Evolutionary conservation across 2,113 vertebrate species (phyloP).

Genomic region (Ammodytes dubius): DNA sequence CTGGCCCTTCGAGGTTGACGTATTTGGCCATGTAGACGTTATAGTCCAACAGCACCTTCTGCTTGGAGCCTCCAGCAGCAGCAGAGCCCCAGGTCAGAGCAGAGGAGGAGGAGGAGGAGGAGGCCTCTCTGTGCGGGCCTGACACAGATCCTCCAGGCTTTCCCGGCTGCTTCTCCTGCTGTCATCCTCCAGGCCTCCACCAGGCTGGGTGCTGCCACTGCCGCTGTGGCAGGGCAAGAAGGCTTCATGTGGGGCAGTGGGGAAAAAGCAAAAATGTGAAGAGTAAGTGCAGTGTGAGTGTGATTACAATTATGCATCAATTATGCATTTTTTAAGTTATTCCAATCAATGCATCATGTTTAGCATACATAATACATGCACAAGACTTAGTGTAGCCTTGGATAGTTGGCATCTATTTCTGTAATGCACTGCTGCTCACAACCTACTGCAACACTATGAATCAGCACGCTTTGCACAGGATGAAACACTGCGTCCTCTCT

Average conservation of each 20-base stretch:
- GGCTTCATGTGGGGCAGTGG: conserved; percentile 79
- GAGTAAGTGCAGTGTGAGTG: not conserved
- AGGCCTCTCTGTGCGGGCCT: conserved; percentile 87
- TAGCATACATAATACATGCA: conserved; percentile 38
- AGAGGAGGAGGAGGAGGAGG: conserved; percentile 14
- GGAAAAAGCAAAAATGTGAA: not conserved
- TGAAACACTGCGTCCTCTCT: conserved; percentile 25
- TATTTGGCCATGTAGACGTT: conserved; percentile 95
- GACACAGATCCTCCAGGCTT: conserved; percentile 89
- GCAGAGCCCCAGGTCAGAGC: conserved; percentile 53
- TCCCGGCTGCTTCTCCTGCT: conserved; percentile 94
- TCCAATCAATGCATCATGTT: conserved; percentile 37
- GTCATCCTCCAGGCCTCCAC: conserved; percentile 84
- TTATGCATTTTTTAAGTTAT: conserved; percentile 20
- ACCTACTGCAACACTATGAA: conserved; percentile 27
- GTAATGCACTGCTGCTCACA: conserved; percentile 30
- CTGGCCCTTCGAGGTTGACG: conserved; percentile 83
- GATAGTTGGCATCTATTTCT: conserved; percentile 37
- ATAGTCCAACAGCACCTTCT: conserved; percentile 95
- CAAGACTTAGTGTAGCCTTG: not conserved
- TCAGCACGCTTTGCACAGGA: conserved; percentile 33
- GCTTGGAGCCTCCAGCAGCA: conserved; percentile 78
- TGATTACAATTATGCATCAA: conserved; percentile 23
- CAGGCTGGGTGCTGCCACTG: conserved; percentile 85
- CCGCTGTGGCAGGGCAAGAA: conserved; percentile 85